Percentiles rank a stretch among this genome's conserved stretches.
phyloP scores from a whole-genome alignment of 2,888 invertebrate genomes.

The Anthophora plumipes region DNA sequence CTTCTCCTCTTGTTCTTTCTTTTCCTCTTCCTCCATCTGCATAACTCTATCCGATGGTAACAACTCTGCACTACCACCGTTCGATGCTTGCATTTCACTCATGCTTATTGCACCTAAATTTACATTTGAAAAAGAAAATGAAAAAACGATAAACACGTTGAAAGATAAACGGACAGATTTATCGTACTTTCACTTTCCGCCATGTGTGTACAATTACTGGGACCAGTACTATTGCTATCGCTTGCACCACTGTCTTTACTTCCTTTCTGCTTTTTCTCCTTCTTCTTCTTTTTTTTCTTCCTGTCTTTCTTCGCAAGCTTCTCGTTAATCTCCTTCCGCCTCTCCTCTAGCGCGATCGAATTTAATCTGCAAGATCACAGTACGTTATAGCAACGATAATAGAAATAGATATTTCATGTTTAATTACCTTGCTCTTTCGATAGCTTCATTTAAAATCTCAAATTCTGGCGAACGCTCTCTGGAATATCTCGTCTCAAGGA shows the following conservation, averaged over 20 bases:
- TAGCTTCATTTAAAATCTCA: slow-evolving; percentile 89
- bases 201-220: slow-evolving; percentile 80
- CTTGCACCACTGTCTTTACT: slow-evolving; percentile 76
- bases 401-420: too few species aligned
- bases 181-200: slow-evolving; percentile 79
- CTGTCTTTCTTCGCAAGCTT: slow-evolving; percentile 90
- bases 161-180: background rate
- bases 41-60: slow-evolving; percentile 86
- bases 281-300: slow-evolving; percentile 90
- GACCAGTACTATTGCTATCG: slow-evolving; percentile 71
- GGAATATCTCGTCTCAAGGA: slow-evolving; percentile 84
- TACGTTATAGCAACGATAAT: background rate
- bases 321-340: slow-evolving; percentile 89
- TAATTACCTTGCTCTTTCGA: slow-evolving; percentile 90
- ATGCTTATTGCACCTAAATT: slow-evolving; percentile 64
- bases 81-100: slow-evolving; percentile 76
- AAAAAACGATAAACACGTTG: background rate
- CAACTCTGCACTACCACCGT: slow-evolving; percentile 80
- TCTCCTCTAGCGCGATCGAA: slow-evolving; percentile 89
- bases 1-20: slow-evolving; percentile 89
- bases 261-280: slow-evolving; percentile 85
- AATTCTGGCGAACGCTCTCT: slow-evolving; percentile 89
- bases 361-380: slow-evolving; percentile 85
- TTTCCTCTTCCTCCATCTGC: slow-evolving; percentile 88
- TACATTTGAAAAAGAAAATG: background rate